Evolutionary conservation across 1,140 invertebrate genomes (phyloP).

Genomic region (Euwallacea similis): DNA sequence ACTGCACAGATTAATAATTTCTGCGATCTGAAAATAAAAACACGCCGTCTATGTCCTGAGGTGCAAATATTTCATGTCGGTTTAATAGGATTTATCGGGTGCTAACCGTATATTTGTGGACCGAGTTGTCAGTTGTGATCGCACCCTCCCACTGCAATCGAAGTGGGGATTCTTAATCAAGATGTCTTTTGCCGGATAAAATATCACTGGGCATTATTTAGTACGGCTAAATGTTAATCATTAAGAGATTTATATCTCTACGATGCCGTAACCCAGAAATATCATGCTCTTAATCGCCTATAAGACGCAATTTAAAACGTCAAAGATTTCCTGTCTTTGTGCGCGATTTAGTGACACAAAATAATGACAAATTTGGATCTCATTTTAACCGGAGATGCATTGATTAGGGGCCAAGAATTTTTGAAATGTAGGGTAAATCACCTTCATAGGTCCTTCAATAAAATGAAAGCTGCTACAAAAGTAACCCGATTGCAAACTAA

Average conservation of each 20-base stretch:
- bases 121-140: conserved; percentile 35
- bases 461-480: too few species aligned
- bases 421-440: too few species aligned
- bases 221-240: not conserved
- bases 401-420: too few species aligned
- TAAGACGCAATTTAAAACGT: too few species aligned
- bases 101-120: conserved; percentile 39
- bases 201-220: conserved; percentile 16
- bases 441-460: too few species aligned
- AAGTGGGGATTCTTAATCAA: conserved; percentile 34
- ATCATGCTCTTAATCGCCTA: too few species aligned
- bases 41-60: conserved; percentile 23
- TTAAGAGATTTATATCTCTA: not conserved
- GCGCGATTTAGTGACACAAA: too few species aligned
- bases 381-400: too few species aligned
- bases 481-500: too few species aligned
- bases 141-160: conserved; percentile 23
- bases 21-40: conserved; percentile 22
- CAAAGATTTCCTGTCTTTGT: too few species aligned
- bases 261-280: not conserved
- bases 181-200: conserved; percentile 26
- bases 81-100: conserved; percentile 38
- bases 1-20: not conserved
- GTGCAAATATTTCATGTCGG: conserved; percentile 36
- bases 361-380: too few species aligned